Percentiles rank a stretch among this genome's conserved stretches.
phyloP scores from a whole-genome alignment of 2,113 vertebrate genomes.

The Pygoscelis antarcticus region DNA sequence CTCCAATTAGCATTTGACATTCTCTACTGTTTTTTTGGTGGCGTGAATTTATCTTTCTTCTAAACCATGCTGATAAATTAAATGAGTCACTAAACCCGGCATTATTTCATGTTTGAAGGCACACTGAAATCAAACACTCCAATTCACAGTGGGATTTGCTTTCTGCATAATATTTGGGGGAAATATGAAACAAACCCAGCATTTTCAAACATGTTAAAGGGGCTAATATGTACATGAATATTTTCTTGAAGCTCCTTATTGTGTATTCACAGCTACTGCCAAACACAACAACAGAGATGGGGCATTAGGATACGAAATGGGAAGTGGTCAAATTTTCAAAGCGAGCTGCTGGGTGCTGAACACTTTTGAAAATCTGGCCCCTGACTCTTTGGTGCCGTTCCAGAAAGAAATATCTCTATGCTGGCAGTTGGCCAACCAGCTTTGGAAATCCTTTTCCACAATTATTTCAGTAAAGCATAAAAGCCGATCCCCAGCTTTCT shows the following conservation, averaged over 20 bases:
- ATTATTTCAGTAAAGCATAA: constrained; percentile 33
- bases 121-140: not conserved
- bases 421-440: constrained; percentile 43
- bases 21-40: not conserved
- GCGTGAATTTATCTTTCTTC: constrained; percentile 8
- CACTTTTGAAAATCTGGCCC: constrained; percentile 39
- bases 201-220: not conserved
- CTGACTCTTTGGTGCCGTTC: not conserved
- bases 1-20: constrained; percentile 25
- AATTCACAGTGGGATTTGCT: not conserved
- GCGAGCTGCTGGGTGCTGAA: constrained; percentile 19
- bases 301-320: constrained; percentile 45
- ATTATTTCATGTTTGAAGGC: constrained; percentile 26
- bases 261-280: constrained; percentile 33
- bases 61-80: constrained; percentile 5
- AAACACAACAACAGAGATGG: constrained; percentile 29
- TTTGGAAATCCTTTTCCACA: constrained; percentile 41
- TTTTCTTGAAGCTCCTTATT: constrained; percentile 21
- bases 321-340: constrained; percentile 57
- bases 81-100: not conserved
- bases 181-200: constrained; percentile 1
- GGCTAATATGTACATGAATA: not conserved
- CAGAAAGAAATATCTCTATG: constrained; percentile 38
- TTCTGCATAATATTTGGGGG: not conserved
- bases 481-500: constrained; percentile 33